phyloP scores from a whole-genome alignment of 2,113 vertebrate genomes.

The Odontesthes bonariensis region DNA sequence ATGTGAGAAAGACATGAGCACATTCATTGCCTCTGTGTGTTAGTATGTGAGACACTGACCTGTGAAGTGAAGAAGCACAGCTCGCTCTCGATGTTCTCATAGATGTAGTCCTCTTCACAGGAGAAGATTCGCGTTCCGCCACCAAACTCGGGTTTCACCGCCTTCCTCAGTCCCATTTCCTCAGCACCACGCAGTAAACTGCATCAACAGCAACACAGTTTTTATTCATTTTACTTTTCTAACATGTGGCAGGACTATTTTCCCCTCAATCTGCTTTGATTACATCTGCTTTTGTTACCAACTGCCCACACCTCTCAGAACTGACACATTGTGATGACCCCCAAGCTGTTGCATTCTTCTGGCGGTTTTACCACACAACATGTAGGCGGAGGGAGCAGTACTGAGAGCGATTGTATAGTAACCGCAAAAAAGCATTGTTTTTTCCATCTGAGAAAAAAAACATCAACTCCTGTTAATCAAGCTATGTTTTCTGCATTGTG shows the following conservation, averaged over 20 bases:
- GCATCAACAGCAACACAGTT: background rate
- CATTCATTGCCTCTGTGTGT: background rate
- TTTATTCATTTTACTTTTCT: background rate
- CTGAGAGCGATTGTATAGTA: constrained; percentile 7
- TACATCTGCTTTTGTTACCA: background rate
- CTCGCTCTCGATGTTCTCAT: constrained; percentile 96
- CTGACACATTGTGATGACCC: background rate
- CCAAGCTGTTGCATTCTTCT: background rate
- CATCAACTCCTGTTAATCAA: background rate
- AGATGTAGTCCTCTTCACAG: constrained; percentile 98
- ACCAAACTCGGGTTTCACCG: constrained; percentile 93
- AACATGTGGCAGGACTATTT: background rate
- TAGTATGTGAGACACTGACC: constrained; percentile 76
- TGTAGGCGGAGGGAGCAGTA: constrained; percentile 9
- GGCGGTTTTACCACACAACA: background rate
- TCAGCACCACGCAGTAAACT: constrained; percentile 95
- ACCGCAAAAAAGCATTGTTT: background rate
- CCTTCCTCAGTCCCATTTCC: constrained; percentile 91
- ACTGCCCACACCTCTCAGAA: background rate
- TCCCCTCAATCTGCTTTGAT: background rate
- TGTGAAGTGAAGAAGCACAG: constrained; percentile 96
- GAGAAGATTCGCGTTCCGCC: constrained; percentile 91
- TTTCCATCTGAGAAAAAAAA: background rate
- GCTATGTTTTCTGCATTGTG: background rate
- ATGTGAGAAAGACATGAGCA: background rate